Evolutionary conservation across 2,888 invertebrate genomes (phyloP).

Genomic region (Carpatolechia fugitivella): DNA sequence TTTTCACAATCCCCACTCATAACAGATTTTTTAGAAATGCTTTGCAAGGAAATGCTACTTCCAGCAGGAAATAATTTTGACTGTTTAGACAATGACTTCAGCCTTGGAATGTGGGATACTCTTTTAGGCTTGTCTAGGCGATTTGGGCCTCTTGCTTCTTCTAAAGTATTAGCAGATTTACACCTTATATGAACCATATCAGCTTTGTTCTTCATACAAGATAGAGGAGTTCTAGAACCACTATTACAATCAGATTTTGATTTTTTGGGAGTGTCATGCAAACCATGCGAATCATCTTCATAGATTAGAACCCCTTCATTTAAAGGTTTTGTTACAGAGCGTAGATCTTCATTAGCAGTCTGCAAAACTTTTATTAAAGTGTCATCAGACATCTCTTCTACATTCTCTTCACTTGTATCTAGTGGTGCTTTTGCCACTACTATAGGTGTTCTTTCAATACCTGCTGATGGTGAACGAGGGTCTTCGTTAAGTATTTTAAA

Average conservation of each 20-base stretch:
- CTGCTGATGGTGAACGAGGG: conserved; percentile 70
- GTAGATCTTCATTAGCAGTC: conserved; percentile 56
- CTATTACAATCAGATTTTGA: conserved; percentile 46
- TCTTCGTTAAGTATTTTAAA: conserved; percentile 59
- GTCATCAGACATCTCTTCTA: conserved; percentile 73
- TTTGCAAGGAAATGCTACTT: conserved; percentile 62
- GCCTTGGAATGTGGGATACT: conserved; percentile 66
- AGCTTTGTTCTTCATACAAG: conserved; percentile 72
- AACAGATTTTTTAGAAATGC: conserved; percentile 47
- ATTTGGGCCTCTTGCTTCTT: conserved; percentile 51
- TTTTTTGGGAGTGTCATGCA: conserved; percentile 59
- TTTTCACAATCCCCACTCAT: conserved; percentile 70
- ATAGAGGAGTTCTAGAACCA: conserved; percentile 68
- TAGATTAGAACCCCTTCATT: conserved; percentile 77
- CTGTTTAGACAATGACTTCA: conserved; percentile 59
- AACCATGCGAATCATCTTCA: conserved; percentile 68
- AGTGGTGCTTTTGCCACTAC: conserved; percentile 52
- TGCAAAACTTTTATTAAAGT: conserved; percentile 65
- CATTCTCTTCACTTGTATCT: conserved; percentile 46
- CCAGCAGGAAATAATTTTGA: conserved; percentile 41
- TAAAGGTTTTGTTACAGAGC: conserved; percentile 34
- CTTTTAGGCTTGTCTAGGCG: conserved; percentile 46
- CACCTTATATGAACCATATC: conserved; percentile 59
- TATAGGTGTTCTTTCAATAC: conserved; percentile 73
- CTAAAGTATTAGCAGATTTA: conserved; percentile 65